phyloP scores from a whole-genome alignment of 2,113 vertebrate species.

The Poeciliopsis retropinna region DNA sequence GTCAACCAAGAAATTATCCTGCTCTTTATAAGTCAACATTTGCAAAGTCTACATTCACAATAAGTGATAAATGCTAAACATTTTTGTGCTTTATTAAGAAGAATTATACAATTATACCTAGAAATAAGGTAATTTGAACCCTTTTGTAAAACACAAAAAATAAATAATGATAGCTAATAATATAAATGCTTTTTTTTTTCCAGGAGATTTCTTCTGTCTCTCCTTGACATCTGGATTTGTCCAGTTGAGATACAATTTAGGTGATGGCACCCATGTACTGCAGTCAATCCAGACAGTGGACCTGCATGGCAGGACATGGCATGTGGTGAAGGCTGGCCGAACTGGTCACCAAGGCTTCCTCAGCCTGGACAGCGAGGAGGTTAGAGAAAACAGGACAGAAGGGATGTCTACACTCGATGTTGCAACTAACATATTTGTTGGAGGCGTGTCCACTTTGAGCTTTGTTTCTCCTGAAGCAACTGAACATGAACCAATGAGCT shows the following conservation, averaged over 20 bases:
- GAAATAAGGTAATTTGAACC: too few species aligned
- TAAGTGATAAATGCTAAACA: too few species aligned
- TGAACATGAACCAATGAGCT: slow-evolving; percentile 78
- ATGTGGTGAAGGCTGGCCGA: slow-evolving; percentile 81
- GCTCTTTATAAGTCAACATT: too few species aligned
- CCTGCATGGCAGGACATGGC: slow-evolving; percentile 74
- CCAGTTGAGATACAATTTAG: slow-evolving; percentile 86
- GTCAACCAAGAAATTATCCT: too few species aligned
- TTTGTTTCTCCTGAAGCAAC: slow-evolving; percentile 76
- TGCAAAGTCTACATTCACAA: too few species aligned
- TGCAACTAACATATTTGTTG: slow-evolving; percentile 81
- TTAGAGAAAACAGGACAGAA: slow-evolving; percentile 61
- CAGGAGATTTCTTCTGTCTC: slow-evolving; percentile 90
- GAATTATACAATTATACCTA: too few species aligned
- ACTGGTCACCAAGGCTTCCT: slow-evolving; percentile 81
- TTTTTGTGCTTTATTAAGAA: too few species aligned
- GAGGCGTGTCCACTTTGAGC: slow-evolving; percentile 83
- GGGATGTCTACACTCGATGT: slow-evolving; percentile 84
- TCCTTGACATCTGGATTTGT: slow-evolving; percentile 81
- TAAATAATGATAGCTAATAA: neutral
- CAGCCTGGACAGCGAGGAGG: slow-evolving; percentile 75
- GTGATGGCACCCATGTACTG: slow-evolving; percentile 78
- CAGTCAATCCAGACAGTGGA: slow-evolving; percentile 72
- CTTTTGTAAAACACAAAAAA: neutral
- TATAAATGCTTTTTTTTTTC: neutral